These are phyloP conservation scores for Oscheius sp. DNA, from an alignment of 2,888 invertebrate genomes.

Conservation along the genomic window DNA sequence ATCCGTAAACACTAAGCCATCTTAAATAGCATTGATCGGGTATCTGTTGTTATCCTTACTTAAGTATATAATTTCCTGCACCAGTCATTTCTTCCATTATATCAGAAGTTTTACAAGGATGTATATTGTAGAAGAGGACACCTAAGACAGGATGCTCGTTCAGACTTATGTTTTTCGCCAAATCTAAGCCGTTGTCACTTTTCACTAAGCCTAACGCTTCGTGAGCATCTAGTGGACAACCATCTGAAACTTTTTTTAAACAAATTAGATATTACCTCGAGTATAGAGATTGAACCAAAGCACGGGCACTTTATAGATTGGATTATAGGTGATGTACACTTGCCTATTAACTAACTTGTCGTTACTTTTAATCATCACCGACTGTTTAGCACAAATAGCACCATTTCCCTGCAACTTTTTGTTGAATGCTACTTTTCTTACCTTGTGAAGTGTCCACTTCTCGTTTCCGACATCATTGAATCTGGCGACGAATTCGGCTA, in stretches of 20 bases:
- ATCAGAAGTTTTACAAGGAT: constrained; percentile 60
- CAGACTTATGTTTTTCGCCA: constrained; percentile 26
- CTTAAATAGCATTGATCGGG: constrained; percentile 31
- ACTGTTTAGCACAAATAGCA: constrained; percentile 38
- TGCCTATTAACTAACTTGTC: constrained; percentile 37
- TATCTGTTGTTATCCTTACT: constrained; percentile 31
- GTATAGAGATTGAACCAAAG: constrained; percentile 63
- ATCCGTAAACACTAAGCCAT: constrained; percentile 54
- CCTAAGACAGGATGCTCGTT: constrained; percentile 46
- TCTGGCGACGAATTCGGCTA: constrained; percentile 26
- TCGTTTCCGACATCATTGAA: constrained; percentile 15
- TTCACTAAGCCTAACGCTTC: constrained; percentile 24
- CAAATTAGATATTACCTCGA: constrained; percentile 36
- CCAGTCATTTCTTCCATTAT: constrained; percentile 51
- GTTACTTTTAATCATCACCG: constrained; percentile 36
- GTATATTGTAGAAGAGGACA: constrained; percentile 64
- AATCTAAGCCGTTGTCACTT: constrained; percentile 4
- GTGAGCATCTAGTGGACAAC: constrained; percentile 23
- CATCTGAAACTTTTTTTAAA: constrained; percentile 18
- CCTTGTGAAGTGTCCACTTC: constrained; percentile 35
- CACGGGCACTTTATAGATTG: constrained; percentile 54
- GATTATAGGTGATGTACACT: constrained; percentile 51
- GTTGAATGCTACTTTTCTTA: not conserved
- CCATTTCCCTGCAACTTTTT: constrained; percentile 25
- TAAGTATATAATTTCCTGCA: constrained; percentile 46